Evolutionary conservation across 37 sponge, comb jelly and placozoan species (phyloP).

Genomic region (Chondrilla cf. caribensis): DNA sequence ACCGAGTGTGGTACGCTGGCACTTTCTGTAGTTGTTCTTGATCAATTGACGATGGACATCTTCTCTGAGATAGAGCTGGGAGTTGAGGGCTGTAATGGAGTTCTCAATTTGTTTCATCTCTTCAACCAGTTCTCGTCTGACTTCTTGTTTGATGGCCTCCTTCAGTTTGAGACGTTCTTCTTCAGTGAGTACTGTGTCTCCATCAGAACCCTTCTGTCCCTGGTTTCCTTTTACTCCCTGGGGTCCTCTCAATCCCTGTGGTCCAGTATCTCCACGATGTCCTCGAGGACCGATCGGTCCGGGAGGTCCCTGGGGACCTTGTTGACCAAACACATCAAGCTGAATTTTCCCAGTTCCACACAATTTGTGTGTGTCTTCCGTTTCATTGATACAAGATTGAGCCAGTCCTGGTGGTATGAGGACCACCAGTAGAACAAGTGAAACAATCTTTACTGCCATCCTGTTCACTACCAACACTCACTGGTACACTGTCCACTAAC

Average conservation of each 20-base stretch:
- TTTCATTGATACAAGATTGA: no score
- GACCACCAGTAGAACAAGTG: no score
- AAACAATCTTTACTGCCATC: no score
- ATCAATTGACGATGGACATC: neutral
- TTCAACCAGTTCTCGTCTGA: neutral
- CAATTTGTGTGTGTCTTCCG: no score
- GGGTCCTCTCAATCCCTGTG: neutral
- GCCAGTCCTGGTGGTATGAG: no score
- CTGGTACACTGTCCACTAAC: no score
- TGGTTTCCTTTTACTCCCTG: neutral
- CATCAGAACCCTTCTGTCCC: neutral
- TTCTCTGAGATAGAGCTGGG: neutral
- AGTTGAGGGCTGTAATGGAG: neutral
- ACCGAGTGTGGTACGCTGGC: no score
- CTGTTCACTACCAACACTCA: no score
- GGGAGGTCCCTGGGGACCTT: no score
- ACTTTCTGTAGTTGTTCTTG: no score
- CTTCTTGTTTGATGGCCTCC: neutral
- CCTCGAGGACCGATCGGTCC: neutral
- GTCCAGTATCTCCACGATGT: constrained; percentile 31
- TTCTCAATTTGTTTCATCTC: neutral
- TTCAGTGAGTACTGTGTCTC: neutral
- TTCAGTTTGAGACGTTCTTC: neutral
- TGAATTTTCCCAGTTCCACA: no score
- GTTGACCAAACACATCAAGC: no score